Evolutionary conservation across 2,113 vertebrate species (phyloP), one percentile per base, ranked within the genome.

Genomic region (Okapia johnstoni): DNA sequence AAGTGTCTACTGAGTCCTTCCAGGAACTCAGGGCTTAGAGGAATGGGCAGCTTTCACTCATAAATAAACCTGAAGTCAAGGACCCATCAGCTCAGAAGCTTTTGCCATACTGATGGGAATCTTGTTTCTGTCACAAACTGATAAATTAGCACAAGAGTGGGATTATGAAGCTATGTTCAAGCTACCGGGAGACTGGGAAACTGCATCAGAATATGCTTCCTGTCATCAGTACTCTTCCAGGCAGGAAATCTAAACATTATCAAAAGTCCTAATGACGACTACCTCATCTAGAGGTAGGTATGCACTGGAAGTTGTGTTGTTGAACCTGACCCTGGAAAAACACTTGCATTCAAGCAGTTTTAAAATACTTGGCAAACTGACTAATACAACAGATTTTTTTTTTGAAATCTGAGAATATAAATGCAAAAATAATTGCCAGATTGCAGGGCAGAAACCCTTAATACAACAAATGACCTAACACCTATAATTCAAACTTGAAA

Each of bases 71-170:
- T 25, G 28, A 66, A 96, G 33, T 33, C 43, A 52, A 28, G 77
- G 52, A 92, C 21, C 58, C 50, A 80, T 33, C 3, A n/a, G 26
- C 84, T 93, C 57, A 80, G 43, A 94, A 90, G 73, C 60, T 90
- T 79, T 54, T 21, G 2, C 79, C 55, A 95, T n/a, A 88, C 55
- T 80, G 77, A 93, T 94, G 52, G 66, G 85, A 94, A 95, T 52
- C 36, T 52, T 94, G 70, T 90, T 94, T 93, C 83, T 86, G 54
- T 88, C 95, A 96, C 46, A 92, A 50, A 70, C 17, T 81, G 63
- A 70, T 58, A 92, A 94, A 93, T 90, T 89, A 97, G 43, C 87
- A 15, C 66, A 61, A 80, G 52, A 73, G 17, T 93, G 33, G 79
- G 36, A 88, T 88, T 93, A 70, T 26, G 25, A 46, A 76, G 46